Evolutionary conservation across 2,888 invertebrate species (phyloP), one percentile per base, ranked within the genome.

Genomic region (Autographa pulchrina): DNA sequence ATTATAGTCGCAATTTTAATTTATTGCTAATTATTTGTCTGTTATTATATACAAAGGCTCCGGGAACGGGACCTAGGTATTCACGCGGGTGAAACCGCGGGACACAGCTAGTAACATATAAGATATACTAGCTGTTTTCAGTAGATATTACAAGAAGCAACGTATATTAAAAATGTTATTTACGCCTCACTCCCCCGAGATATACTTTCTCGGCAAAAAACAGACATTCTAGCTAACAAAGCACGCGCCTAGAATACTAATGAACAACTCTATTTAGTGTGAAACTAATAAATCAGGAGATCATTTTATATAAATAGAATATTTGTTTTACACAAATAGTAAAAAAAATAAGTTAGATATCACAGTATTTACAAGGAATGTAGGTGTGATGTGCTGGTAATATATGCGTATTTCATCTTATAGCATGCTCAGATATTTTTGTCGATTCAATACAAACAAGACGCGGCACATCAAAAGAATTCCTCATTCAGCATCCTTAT

Each of bases 121-220:
- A 3, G 3, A 25, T 25, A 25, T n/a, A 48, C 16, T 6, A 7
- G n/a, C n/a, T n/a, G 48, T 48, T 54, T 64, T 14, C 18, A 64
- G 1, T 64, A 14, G 1, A 43, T 11, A 59, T 18, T 59, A 65
- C 65, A 56, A n/a, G 65, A 48, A 48, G 16, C 16, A 5, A 48
- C 5, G n/a, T n/a, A n/a, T 58, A 2, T 54, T 11, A 61, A 65
- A 70, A 48, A 48, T 69, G 52, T 54, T 68, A 68, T 65, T 71
- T 65, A 64, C 75, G 62, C 72, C 59, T 78, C 76, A 68, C 5
- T 73, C 62, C 62, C 63, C 60, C 74, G 67, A 68, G 62, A 66
- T 65, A 80, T 7, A 78, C 66, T 81, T 81, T 81, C 64, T 32
- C 59, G 59, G 75, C 65, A 66, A 66, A 79, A 75, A 67, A 38